These are phyloP conservation scores for Malaclemys terrapin DNA, from an alignment of 2,113 vertebrate species.

Conservation along the genomic window DNA sequence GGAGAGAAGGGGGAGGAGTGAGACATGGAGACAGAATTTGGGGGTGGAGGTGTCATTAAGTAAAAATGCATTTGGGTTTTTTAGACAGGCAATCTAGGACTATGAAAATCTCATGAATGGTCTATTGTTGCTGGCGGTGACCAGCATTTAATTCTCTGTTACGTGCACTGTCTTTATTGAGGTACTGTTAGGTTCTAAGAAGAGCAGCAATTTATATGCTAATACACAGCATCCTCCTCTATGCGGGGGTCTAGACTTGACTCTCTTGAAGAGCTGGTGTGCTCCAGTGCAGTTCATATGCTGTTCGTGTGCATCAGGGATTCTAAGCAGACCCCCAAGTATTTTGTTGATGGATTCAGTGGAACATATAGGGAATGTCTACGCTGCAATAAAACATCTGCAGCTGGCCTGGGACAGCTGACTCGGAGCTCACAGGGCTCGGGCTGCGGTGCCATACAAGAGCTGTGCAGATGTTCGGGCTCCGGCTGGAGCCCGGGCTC, in stretches of 20 bases:
- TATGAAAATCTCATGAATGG: background rate
- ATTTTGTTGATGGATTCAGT: background rate
- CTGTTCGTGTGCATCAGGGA: fast-evolving
- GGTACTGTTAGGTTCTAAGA: background rate
- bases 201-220: background rate
- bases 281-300: background rate
- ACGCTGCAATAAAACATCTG: background rate
- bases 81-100: background rate
- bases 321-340: background rate
- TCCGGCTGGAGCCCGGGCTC: background rate
- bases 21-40: fast-evolving
- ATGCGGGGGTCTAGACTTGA: background rate
- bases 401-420: background rate
- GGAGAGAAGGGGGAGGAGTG: background rate
- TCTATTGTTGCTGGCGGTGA: background rate
- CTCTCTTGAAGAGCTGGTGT: background rate
- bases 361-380: background rate
- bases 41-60: fast-evolving
- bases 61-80: background rate
- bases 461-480: background rate
- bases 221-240: background rate
- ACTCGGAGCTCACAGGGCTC: background rate
- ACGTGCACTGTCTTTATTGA: background rate
- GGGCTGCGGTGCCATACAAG: background rate
- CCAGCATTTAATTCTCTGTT: background rate